A percentile compares a stretch with the other conserved stretches of the same genome.
Conservation (phyloP, 2,797 vertebrate species). For the Tympanoctomys barrerae region DNA sequence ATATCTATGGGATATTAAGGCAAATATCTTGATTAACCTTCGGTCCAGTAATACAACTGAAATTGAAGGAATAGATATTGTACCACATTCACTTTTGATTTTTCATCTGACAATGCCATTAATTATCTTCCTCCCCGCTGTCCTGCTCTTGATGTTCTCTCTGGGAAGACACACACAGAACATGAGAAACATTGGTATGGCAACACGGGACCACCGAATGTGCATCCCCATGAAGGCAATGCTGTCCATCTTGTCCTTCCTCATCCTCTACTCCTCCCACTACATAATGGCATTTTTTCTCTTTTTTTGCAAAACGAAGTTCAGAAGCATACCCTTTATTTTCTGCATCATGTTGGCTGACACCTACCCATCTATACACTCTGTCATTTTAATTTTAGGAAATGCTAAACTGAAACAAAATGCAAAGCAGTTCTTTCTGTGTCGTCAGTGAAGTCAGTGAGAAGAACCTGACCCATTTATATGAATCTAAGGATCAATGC, state of each 20-base stretch:
- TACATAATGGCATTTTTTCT: fast-evolving
- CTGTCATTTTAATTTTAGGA: slow-evolving; percentile 74
- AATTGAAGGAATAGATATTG: fast-evolving
- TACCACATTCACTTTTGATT: fast-evolving
- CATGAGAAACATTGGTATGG: not conserved
- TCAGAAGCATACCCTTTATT: fast-evolving
- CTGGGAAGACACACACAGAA: slow-evolving; percentile 59
- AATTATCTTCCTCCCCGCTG: slow-evolving; percentile 23
- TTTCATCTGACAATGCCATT: not conserved
- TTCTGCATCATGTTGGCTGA: fast-evolving
- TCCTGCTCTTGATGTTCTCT: slow-evolving; percentile 55
- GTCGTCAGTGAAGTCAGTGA: not conserved
- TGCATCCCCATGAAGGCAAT: fast-evolving
- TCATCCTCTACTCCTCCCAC: slow-evolving; percentile 52
- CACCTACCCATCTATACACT: slow-evolving; percentile 61
- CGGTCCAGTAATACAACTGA: slow-evolving; percentile 28
- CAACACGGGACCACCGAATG: fast-evolving
- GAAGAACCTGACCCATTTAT: not conserved
- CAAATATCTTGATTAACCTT: fast-evolving
- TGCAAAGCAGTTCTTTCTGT: not conserved
- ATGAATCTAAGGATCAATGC: fast-evolving
- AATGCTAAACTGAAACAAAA: slow-evolving; percentile 67
- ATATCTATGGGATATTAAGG: fast-evolving
- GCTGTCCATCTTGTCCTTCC: slow-evolving; percentile 68
- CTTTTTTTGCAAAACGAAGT: fast-evolving